A percentile compares a stretch with the other conserved stretches of the same genome.
Conservation (phyloP, 2,888 invertebrate species). For the Rhagium mordax region DNA sequence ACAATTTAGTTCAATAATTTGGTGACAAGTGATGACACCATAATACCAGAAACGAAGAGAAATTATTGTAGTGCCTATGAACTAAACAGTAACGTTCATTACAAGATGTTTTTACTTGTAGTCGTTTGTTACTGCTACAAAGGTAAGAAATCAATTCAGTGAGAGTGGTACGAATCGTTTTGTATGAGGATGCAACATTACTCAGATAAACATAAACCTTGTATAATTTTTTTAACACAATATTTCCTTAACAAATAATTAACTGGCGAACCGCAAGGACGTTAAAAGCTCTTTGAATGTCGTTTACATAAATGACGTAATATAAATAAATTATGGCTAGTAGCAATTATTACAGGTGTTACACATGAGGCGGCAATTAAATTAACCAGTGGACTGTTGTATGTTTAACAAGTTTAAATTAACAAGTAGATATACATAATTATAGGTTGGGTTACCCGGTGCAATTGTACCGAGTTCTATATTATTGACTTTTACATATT, state of each 20-base stretch:
- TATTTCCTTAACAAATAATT: not conserved
- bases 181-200: too few relatives aligned
- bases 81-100: too few relatives aligned
- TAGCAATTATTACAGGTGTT: not conserved
- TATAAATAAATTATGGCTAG: slow-evolving; percentile 8
- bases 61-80: too few relatives aligned
- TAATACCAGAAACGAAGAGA: too few relatives aligned
- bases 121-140: too few relatives aligned
- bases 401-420: not conserved
- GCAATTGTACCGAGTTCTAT: not conserved
- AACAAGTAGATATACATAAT: not conserved
- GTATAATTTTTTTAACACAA: not conserved
- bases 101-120: too few relatives aligned
- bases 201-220: too few relatives aligned
- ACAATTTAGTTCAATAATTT: too few relatives aligned
- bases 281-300: not conserved
- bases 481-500: too few relatives aligned
- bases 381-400: not conserved
- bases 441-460: not conserved
- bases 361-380: not conserved
- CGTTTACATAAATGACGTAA: not conserved
- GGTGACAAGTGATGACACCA: too few relatives aligned
- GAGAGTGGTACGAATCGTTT: too few relatives aligned
- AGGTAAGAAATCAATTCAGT: too few relatives aligned
- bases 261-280: not conserved